Percentiles rank a stretch among this genome's conserved stretches.
phyloP scores from a whole-genome alignment of 2,113 vertebrate species.

The Hiodon alosoides region DNA sequence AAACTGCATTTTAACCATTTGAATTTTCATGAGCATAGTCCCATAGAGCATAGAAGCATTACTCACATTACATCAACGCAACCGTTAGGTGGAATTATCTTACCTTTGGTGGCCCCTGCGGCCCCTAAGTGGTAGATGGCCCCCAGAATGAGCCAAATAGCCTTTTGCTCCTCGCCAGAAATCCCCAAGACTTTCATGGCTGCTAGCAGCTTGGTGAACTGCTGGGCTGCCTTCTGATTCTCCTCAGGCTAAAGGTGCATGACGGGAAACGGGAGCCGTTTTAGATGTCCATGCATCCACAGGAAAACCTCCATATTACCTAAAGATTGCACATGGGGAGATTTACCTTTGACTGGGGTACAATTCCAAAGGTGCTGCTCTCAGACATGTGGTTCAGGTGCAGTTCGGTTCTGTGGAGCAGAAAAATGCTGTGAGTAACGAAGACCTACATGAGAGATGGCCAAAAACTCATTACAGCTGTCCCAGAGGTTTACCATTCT shows the following conservation, averaged over 20 bases:
- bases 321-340: neutral
- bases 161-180: conserved; percentile 80
- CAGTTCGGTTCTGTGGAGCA: conserved; percentile 79
- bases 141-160: conserved; percentile 74
- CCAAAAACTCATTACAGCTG: neutral
- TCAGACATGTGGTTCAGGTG: conserved; percentile 93
- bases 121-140: conserved; percentile 93
- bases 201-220: conserved; percentile 88
- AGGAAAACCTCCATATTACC: neutral
- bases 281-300: neutral
- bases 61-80: neutral
- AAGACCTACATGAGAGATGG: too few species aligned
- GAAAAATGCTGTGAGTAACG: too few species aligned
- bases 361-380: conserved; percentile 79
- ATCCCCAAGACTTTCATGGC: conserved; percentile 93
- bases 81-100: neutral
- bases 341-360: conserved; percentile 75
- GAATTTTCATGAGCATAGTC: too few species aligned
- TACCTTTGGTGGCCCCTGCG: conserved; percentile 92
- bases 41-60: neutral
- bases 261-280: neutral
- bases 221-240: conserved; percentile 85
- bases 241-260: conserved; percentile 70
- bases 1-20: too few species aligned
- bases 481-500: neutral